Evolutionary conservation across 2,797 vertebrate species (phyloP).

Genomic region (Gadopsis bispinosus): DNA sequence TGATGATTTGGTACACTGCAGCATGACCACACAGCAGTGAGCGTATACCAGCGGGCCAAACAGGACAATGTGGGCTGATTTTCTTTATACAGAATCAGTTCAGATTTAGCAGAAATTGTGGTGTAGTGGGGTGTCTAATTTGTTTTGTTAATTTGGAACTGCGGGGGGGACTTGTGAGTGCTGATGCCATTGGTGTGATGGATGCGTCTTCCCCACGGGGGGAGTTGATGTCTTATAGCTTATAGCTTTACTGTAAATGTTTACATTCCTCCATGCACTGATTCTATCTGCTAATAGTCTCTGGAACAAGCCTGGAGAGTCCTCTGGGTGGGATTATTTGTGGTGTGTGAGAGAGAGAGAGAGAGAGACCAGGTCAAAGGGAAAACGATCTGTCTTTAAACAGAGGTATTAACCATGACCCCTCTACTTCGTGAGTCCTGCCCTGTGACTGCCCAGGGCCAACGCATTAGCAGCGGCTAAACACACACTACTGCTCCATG

Average conservation of each 20-base stretch:
- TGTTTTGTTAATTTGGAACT: conserved; percentile 20
- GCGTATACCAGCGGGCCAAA: neutral
- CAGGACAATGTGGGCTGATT: conserved; percentile 43
- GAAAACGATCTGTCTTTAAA: conserved; percentile 80
- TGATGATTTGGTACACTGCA: neutral
- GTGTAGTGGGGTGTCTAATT: conserved; percentile 35
- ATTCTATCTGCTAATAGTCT: conserved; percentile 89
- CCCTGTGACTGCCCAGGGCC: conserved; percentile 62
- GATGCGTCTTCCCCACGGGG: conserved; percentile 73
- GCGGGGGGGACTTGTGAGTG: conserved; percentile 21
- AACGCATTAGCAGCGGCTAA: conserved; percentile 63
- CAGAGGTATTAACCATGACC: conserved; percentile 84
- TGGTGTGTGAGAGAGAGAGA: conserved; percentile 5
- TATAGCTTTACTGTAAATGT: conserved; percentile 87
- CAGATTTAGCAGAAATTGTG: conserved; percentile 45
- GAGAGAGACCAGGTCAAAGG: conserved; percentile 72
- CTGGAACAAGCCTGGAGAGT: conserved; percentile 78
- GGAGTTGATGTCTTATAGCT: conserved; percentile 80
- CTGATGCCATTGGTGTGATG: conserved; percentile 72
- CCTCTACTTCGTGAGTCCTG: conserved; percentile 79
- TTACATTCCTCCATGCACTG: conserved; percentile 85
- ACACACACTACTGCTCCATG: conserved; percentile 22
- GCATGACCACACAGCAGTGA: neutral
- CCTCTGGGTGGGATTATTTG: conserved; percentile 81
- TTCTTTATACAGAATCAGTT: conserved; percentile 2